Evolutionary conservation across 2,888 invertebrate genomes (phyloP).

Genomic region (Palloptera scutellata): DNA sequence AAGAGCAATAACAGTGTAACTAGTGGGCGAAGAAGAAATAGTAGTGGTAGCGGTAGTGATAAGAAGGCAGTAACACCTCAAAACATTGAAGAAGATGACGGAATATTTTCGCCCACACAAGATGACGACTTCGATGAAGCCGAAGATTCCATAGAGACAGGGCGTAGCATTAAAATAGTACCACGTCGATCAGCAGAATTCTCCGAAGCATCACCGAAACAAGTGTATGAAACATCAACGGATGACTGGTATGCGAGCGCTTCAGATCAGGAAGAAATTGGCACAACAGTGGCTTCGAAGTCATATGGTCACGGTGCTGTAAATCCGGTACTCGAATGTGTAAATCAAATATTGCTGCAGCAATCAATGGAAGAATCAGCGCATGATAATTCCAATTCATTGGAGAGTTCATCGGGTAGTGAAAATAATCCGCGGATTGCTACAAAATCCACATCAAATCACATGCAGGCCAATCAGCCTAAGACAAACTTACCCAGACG

Average conservation of each 20-base stretch:
- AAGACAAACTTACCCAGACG: conserved; percentile 46
- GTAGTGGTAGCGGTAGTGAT: conserved; percentile 40
- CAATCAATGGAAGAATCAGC: conserved; percentile 70
- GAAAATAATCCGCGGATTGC: conserved; percentile 3
- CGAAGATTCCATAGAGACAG: not conserved
- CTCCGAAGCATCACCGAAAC: conserved; percentile 59
- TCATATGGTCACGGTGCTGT: conserved; percentile 70
- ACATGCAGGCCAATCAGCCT: not conserved
- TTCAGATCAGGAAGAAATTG: conserved; percentile 76
- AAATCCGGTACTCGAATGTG: conserved; percentile 85
- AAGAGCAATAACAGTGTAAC: conserved; percentile 39
- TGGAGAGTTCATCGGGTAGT: not conserved
- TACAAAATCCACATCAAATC: conserved; percentile 36
- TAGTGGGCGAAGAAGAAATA: conserved; percentile 45
- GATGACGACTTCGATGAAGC: conserved; percentile 52
- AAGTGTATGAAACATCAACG: conserved; percentile 61
- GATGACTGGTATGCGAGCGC: conserved; percentile 84
- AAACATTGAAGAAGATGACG: conserved; percentile 52
- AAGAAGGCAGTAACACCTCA: conserved; percentile 34
- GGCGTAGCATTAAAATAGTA: conserved; percentile 48
- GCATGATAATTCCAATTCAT: conserved; percentile 36
- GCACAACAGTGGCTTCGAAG: conserved; percentile 44
- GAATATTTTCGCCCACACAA: conserved; percentile 54
- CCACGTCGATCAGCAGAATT: conserved; percentile 54
- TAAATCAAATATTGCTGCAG: conserved; percentile 81